Percentiles rank a stretch among this genome's conserved stretches.
These are phyloP conservation scores for Oreochromis niloticus DNA, from an alignment of 2,113 vertebrate species.

Conservation along the genomic window DNA sequence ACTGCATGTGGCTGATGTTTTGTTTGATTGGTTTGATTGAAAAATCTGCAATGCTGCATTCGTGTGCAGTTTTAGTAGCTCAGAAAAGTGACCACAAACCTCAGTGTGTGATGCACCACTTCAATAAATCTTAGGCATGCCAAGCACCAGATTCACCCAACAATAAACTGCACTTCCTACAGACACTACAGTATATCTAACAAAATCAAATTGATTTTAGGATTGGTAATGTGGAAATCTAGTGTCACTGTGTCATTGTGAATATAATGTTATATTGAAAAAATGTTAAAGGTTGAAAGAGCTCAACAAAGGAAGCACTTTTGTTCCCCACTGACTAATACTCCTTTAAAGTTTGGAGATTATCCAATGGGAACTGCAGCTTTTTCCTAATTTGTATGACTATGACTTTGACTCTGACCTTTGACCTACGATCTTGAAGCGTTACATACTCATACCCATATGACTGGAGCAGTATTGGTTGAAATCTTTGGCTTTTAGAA, in stretches of 20 bases:
- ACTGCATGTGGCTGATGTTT: background rate
- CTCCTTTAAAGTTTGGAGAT: background rate
- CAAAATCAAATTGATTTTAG: background rate
- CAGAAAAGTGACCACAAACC: background rate
- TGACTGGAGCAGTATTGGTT: background rate
- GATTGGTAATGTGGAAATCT: background rate
- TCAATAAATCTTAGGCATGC: background rate
- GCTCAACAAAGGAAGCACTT: background rate
- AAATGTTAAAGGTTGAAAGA: background rate
- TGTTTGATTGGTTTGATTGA: background rate
- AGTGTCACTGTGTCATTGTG: background rate
- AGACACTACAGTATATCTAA: background rate
- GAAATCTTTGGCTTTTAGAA: background rate
- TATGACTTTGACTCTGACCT: background rate
- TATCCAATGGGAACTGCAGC: background rate
- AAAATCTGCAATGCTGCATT: background rate
- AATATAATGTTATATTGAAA: background rate
- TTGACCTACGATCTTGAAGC: background rate
- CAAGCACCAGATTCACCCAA: background rate
- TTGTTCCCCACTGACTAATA: background rate
- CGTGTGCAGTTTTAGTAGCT: background rate
- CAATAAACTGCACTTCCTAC: background rate
- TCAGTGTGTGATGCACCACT: background rate
- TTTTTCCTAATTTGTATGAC: background rate
- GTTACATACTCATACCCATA: background rate